A percentile compares a stretch with the other conserved stretches of the same genome.
Conservation (phyloP, 2,797 vertebrate genomes). For the Galagoides demidoff region DNA sequence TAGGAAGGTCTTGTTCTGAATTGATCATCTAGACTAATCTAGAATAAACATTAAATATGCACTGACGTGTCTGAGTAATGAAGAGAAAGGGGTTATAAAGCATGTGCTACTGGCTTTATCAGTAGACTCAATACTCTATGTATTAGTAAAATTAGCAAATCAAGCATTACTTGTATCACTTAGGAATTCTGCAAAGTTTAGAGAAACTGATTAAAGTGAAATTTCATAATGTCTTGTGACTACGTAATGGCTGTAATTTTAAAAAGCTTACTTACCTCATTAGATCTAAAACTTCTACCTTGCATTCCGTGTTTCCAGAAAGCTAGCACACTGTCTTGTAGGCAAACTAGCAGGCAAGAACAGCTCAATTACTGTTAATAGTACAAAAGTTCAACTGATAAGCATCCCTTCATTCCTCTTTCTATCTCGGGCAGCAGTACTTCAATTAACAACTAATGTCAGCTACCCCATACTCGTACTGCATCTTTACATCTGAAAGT, state of each 20-base stretch:
- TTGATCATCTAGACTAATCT: background rate
- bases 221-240: background rate
- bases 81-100: background rate
- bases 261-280: conserved; percentile 87
- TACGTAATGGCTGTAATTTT: background rate
- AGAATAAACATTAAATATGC: background rate
- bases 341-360: conserved; percentile 88
- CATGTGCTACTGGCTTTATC: background rate
- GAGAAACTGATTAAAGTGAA: background rate
- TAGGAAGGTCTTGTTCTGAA: background rate
- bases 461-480: background rate
- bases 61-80: background rate
- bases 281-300: conserved; percentile 91
- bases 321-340: conserved; percentile 90
- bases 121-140: background rate
- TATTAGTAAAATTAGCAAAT: background rate
- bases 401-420: conserved; percentile 49
- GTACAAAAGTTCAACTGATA: conserved; percentile 62
- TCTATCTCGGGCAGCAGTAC: background rate
- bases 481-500: conserved; percentile 31
- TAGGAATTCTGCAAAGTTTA: background rate
- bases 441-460: background rate
- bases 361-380: conserved; percentile 78
- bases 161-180: background rate
- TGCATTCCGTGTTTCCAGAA: conserved; percentile 93